Evolutionary conservation across 2,797 vertebrate genomes (phyloP), one percentile per base, ranked within the genome.

Genomic region (Gobionotothen gibberifrons): DNA sequence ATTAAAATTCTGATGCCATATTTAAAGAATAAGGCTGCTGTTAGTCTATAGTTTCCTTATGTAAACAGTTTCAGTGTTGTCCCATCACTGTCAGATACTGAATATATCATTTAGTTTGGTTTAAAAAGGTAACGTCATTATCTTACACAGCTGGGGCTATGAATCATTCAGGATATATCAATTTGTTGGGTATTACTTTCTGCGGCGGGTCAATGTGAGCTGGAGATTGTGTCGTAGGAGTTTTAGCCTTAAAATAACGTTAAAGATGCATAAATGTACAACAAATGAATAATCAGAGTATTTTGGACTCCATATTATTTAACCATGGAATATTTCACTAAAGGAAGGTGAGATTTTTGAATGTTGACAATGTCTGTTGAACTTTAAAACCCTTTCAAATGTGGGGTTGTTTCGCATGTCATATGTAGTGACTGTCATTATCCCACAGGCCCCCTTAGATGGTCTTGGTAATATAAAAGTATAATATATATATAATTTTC

Each of bases 1-100:
- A 65, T 61, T 52, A 72, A 46, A 78, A 43, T 21, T 62, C 43
- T 46, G 26, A 76, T 66, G 55, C 74, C 47, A 6, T 39, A 40
- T 21, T 74, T 54, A 3, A 52, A 65, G 47, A 54, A 65, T 13
- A 42, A 58, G 11, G 55, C 60, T 67, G 65, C 13, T 16, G 53
- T 11, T 75, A 9, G 49, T 72, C 2, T 1, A 22, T 12, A 55
- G 58, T 72, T 54, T 46, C 59, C 44, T 55, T 26, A 8, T 63
- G 59, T 59, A 15, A 44, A 68, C 5, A 73, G 56, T 19, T 51
- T 53, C 36, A 14, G 1, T n/a, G 7, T 46, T 39, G 66, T 56
- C 43, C 16, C n/a, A 5, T 46, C 32, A 9, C 13, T 58, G 32
- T 48, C 44, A 52, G 32, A 36, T 9, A 9, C 32, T 36, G 32